Conservation (phyloP, 2,888 invertebrate genomes). For the Galerucella nymphaeae region DNA sequence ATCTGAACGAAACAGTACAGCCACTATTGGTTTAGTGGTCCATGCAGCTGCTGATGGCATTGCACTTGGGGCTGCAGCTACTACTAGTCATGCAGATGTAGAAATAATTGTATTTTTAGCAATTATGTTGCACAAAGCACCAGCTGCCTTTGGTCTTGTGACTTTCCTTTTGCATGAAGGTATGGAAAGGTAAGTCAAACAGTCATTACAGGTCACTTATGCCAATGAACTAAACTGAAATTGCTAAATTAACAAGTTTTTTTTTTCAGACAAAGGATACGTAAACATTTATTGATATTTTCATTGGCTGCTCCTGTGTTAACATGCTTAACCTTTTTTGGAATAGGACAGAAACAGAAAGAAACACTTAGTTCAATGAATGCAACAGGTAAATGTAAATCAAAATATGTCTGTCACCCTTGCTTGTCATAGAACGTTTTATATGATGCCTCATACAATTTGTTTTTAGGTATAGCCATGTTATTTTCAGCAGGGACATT, state of each 20-base stretch:
- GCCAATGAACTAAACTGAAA: neutral
- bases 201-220: neutral
- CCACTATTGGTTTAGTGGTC: slow-evolving; percentile 96
- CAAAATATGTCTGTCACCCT: neutral
- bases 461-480: slow-evolving; percentile 85
- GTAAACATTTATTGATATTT: slow-evolving; percentile 91
- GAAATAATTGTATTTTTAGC: slow-evolving; percentile 98
- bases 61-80: slow-evolving; percentile 97
- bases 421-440: neutral
- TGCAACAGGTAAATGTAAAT: slow-evolving; percentile 86
- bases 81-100: slow-evolving; percentile 94
- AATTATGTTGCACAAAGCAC: slow-evolving; percentile 99
- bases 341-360: slow-evolving; percentile 93
- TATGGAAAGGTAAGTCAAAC: slow-evolving; percentile 75
- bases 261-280: slow-evolving; percentile 75
- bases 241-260: neutral
- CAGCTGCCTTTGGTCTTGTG: slow-evolving; percentile 97
- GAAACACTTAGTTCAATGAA: slow-evolving; percentile 89
- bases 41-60: slow-evolving; percentile 99
- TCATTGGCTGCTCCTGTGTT: slow-evolving; percentile 91
- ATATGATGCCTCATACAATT: slow-evolving; percentile 17
- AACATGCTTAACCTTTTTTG: slow-evolving; percentile 91
- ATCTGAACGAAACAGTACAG: slow-evolving; percentile 84
- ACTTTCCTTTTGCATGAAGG: slow-evolving; percentile 97
- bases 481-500: slow-evolving; percentile 99